These are phyloP conservation scores for Pagrus major DNA, from an alignment of 2,113 vertebrate species.

Conservation along the genomic window DNA sequence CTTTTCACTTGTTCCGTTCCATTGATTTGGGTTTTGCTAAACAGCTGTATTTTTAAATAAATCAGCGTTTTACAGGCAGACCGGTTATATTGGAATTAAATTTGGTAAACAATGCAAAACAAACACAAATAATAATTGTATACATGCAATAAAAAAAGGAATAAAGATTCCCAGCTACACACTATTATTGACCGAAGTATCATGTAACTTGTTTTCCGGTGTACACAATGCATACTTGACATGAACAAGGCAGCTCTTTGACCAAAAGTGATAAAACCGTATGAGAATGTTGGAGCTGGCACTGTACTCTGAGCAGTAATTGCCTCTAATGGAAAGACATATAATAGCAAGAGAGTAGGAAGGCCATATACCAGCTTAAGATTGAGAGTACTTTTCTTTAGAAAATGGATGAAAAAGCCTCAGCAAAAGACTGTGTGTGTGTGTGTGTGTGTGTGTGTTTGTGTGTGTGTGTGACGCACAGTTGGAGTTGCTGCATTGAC, in stretches of 20 bases:
- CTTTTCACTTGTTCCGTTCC: too few species aligned
- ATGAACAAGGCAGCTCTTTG: constrained; percentile 64
- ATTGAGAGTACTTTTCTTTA: constrained; percentile 74
- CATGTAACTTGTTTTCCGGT: constrained; percentile 61
- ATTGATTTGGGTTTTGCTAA: background rate
- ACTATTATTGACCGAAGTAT: constrained; percentile 48
- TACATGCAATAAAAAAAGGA: background rate
- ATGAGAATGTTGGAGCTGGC: constrained; percentile 64
- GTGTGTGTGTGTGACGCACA: background rate
- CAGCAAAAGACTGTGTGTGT: background rate
- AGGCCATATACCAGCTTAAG: constrained; percentile 72
- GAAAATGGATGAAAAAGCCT: constrained; percentile 73
- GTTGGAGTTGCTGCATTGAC: constrained; percentile 23
- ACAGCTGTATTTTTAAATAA: background rate
- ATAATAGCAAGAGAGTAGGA: constrained; percentile 78
- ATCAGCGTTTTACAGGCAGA: background rate
- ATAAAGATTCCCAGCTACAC: background rate
- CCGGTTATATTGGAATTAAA: background rate
- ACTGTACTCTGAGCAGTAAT: constrained; percentile 68
- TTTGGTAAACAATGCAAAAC: background rate
- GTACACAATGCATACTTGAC: constrained; percentile 70
- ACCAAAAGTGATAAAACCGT: constrained; percentile 68
- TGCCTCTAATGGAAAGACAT: constrained; percentile 79
- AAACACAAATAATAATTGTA: background rate
- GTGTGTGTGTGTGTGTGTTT: constrained; percentile 11